Percentiles rank a stretch among this genome's conserved stretches.
Conservation (phyloP, 2,113 vertebrate genomes). For the Syngnathus typhle region DNA sequence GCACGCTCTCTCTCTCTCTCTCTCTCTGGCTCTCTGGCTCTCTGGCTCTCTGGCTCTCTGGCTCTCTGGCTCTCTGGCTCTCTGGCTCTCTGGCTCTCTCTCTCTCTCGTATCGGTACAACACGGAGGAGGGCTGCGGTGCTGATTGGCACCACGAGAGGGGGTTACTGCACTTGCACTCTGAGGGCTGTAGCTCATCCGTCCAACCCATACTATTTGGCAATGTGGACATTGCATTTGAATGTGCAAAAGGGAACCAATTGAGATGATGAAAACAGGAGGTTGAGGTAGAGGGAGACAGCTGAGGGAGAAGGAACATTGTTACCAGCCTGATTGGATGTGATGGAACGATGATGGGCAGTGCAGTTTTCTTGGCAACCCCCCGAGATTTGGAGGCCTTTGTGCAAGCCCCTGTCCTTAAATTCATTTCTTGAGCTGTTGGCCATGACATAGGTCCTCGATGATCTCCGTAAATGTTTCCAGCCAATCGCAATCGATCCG, state of each 20-base stretch:
- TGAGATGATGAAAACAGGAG: slow-evolving; percentile 44
- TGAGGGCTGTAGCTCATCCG: slow-evolving; percentile 33
- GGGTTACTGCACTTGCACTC: slow-evolving; percentile 59
- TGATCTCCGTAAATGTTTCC: slow-evolving; percentile 46
- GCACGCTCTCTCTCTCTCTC: slow-evolving; percentile 23
- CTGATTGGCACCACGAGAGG: slow-evolving; percentile 45
- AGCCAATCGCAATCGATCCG: slow-evolving; percentile 48
- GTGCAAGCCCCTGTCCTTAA: slow-evolving; percentile 53
- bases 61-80: too few species aligned
- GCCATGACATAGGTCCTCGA: slow-evolving; percentile 60
- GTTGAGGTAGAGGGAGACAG: slow-evolving; percentile 68
- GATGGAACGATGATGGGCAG: slow-evolving; percentile 52
- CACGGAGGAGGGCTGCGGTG: slow-evolving; percentile 44
- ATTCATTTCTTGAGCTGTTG: slow-evolving; percentile 41
- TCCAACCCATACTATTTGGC: slow-evolving; percentile 58
- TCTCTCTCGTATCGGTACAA: slow-evolving; percentile 32
- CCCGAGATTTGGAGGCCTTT: slow-evolving; percentile 39
- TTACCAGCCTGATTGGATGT: slow-evolving; percentile 57
- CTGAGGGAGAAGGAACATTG: slow-evolving; percentile 32
- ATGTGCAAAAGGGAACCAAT: slow-evolving; percentile 63
- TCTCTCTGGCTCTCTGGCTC: too few species aligned
- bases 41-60: too few species aligned
- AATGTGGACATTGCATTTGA: slow-evolving; percentile 61
- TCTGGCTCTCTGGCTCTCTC: too few species aligned
- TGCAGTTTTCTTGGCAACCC: slow-evolving; percentile 50